Base-by-base conservation (phyloP, 2,797 vertebrate species). In the Sebastes alutus region DNA sequence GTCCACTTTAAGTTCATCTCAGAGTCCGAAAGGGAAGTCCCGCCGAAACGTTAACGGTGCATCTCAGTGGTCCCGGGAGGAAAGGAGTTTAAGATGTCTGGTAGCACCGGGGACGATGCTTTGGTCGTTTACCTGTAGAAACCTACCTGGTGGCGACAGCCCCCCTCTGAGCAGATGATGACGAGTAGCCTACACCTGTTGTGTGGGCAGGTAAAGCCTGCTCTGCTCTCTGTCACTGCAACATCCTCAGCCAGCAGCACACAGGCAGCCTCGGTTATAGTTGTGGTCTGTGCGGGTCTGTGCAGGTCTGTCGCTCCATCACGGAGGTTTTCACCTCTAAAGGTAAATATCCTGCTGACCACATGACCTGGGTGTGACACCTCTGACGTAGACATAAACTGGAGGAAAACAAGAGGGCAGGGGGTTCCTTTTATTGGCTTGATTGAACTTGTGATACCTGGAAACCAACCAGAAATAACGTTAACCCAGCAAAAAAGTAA, bases 1-100 rank as follows among this genome's bases (percentile, higher is more conserved):
- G 95, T 97, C 95, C 96, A 95, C 96, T 95, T 96, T 92, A 97
- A 94, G 95, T 97, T 98, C 99, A 99, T 99, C 96, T 98, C 98
- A 98, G 94, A 90, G 95, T 95, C 94, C 95, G 90, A 95, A 82
- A 89, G 75, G 89, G 89, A 91, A 87, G 94, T 94, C 89, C 79
- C 87, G 87, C 85, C 91, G 87, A 91, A 88, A 93, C 90, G 83
- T 95, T 95, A 96, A 76, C 92, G 96, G 91, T 92, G 94, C 97
- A 98, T 99, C 93, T 97, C 97, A 97, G 2, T 74, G 64, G 77
- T 87, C 88, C 88, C 72, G 82, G 76, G 87, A 88, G 92, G 81
- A 84, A 79, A 85, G 62, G 75, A 73, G 5, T 76, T 59, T 6
- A 20, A 71, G 86, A 56, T 62, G 88, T 83, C 6, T 74, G 87